A percentile compares a stretch with the other conserved stretches of the same genome.
These are phyloP conservation scores for Synchiropus splendidus DNA, from an alignment of 2,113 vertebrate genomes.

Conservation along the genomic window DNA sequence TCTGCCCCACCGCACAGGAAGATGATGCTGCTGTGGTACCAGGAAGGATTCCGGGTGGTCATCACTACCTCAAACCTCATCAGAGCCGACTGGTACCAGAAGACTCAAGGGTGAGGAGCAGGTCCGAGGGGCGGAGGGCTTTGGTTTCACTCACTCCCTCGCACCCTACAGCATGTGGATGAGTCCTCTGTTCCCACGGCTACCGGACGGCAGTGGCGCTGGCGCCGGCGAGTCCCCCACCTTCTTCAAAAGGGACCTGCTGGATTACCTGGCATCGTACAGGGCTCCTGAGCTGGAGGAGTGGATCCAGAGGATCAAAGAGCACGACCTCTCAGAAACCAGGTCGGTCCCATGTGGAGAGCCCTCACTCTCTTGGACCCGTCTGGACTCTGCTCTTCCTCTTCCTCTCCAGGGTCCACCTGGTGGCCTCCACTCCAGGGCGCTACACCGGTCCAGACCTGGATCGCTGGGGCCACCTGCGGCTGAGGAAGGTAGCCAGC, in stretches of 20 bases:
- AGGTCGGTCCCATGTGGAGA: not conserved
- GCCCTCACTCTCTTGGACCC: no score
- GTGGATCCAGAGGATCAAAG: slow-evolving; percentile 79
- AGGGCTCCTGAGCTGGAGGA: slow-evolving; percentile 71
- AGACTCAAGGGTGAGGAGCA: slow-evolving; percentile 84
- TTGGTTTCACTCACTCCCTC: no score
- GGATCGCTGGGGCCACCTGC: slow-evolving; percentile 93
- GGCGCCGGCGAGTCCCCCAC: slow-evolving; percentile 82
- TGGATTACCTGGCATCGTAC: slow-evolving; percentile 82
- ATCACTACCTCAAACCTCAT: slow-evolving; percentile 95
- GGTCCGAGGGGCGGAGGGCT: no score
- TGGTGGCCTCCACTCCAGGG: slow-evolving; percentile 88
- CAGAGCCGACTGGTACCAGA: slow-evolving; percentile 92
- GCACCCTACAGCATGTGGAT: slow-evolving; percentile 98
- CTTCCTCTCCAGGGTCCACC: slow-evolving; percentile 71
- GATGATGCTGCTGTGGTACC: slow-evolving; percentile 93
- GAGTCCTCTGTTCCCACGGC: slow-evolving; percentile 84
- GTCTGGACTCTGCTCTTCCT: not conserved
- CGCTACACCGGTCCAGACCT: slow-evolving; percentile 80
- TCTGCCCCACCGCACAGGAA: slow-evolving; percentile 66
- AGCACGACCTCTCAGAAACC: slow-evolving; percentile 88
- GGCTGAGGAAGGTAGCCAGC: slow-evolving; percentile 72
- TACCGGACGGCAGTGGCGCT: slow-evolving; percentile 61
- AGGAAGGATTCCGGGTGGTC: slow-evolving; percentile 91
- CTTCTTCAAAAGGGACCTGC: slow-evolving; percentile 83